phyloP scores from a whole-genome alignment of 2,797 vertebrate genomes.

The Ptychadena robeensis region DNA sequence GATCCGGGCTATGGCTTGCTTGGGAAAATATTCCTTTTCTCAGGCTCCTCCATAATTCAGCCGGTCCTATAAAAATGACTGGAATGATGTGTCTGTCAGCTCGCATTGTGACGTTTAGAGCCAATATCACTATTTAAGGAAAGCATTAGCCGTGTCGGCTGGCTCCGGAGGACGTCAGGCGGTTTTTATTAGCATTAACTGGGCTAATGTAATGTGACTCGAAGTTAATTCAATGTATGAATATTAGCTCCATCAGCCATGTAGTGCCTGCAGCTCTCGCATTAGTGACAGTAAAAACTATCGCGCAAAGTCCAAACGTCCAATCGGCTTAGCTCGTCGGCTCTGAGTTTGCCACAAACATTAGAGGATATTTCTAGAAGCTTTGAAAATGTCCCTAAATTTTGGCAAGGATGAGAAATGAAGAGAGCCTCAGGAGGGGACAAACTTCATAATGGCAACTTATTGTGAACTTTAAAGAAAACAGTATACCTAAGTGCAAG shows the following conservation, averaged over 20 bases:
- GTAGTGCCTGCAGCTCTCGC: constrained; percentile 43
- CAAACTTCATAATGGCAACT: background rate
- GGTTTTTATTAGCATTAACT: constrained; percentile 58
- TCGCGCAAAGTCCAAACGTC: constrained; percentile 50
- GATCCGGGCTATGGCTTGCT: background rate
- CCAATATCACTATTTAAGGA: constrained; percentile 49
- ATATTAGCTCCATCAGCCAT: constrained; percentile 53
- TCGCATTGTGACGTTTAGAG: constrained; percentile 2
- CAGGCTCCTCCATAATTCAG: constrained; percentile 18
- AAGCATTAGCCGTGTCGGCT: constrained; percentile 23
- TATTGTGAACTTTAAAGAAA: background rate
- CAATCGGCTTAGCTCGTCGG: constrained; percentile 37
- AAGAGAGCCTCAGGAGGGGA: background rate
- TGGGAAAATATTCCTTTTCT: background rate
- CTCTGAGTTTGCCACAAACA: constrained; percentile 45
- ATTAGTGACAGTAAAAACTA: constrained; percentile 53
- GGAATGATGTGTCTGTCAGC: constrained; percentile 15
- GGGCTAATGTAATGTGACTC: constrained; percentile 58
- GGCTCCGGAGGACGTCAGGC: constrained; percentile 23
- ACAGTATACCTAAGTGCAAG: background rate
- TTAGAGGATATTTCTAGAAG: constrained; percentile 27
- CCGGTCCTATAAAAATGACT: constrained; percentile 16
- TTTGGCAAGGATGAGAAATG: constrained; percentile 20
- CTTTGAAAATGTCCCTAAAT: background rate
- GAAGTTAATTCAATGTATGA: constrained; percentile 57